Conservation (phyloP, 2,797 vertebrate genomes). For the Xenentodon cancila region DNA sequence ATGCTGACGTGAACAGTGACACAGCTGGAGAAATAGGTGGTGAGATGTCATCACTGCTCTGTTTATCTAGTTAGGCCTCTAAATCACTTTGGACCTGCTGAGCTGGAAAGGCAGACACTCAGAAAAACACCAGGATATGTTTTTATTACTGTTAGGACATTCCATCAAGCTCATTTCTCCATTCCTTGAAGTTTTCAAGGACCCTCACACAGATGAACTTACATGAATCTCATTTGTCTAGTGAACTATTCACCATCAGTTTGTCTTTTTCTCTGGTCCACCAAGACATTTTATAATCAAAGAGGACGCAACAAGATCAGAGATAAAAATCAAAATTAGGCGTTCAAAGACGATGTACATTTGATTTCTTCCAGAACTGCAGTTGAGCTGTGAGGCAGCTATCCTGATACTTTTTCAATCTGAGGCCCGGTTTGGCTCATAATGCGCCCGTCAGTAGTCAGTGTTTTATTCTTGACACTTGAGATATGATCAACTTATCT, state of each 20-base stretch:
- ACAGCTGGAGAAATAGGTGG: slow-evolving; percentile 47
- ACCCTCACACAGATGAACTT: neutral
- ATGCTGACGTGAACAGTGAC: slow-evolving; percentile 37
- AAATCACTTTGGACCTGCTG: slow-evolving; percentile 47
- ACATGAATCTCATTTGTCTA: slow-evolving; percentile 13
- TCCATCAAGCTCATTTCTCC: slow-evolving; percentile 26
- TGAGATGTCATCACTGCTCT: slow-evolving; percentile 58
- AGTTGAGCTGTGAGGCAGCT: slow-evolving; percentile 6
- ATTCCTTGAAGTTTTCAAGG: slow-evolving; percentile 24
- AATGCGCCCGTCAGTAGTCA: slow-evolving; percentile 7
- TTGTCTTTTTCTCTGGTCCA: slow-evolving; percentile 10
- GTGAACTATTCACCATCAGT: neutral
- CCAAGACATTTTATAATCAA: slow-evolving; percentile 10
- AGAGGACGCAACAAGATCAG: slow-evolving; percentile 19
- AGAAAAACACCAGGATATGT: neutral
- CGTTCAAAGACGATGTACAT: slow-evolving; percentile 10
- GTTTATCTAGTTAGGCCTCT: slow-evolving; percentile 61
- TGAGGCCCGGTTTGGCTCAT: slow-evolving; percentile 10
- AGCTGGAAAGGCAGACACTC: slow-evolving; percentile 28
- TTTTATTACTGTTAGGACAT: slow-evolving; percentile 44
- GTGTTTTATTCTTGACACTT: slow-evolving; percentile 1
- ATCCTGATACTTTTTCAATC: slow-evolving; percentile 11
- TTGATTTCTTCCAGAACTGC: slow-evolving; percentile 2
- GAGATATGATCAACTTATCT: neutral
- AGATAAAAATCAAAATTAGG: slow-evolving; percentile 12